Base-by-base conservation (phyloP, 1,140 invertebrate species). In the Heliconius congener region DNA sequence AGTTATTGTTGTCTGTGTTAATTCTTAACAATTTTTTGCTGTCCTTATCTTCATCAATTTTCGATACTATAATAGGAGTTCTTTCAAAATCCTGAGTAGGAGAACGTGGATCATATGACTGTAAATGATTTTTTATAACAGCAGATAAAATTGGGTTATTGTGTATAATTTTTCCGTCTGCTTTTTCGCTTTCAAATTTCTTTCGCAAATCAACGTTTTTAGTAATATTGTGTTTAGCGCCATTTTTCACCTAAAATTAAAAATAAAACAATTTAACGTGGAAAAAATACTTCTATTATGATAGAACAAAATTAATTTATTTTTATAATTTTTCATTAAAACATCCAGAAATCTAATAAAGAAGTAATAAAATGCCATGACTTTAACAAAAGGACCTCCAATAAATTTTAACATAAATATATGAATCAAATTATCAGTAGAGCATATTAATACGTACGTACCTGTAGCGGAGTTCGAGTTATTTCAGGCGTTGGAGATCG, bases 401-500 rank as follows among this genome's bases (percentile, higher is more conserved):
- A 37, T 37, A 37, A 6, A 37, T 39, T 71, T 71, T n/a, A 39
- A 18, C 18, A 37, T 71, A 19, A 37, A n/a, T 66, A 27, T 66
- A 66, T 66, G 23, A 11, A 71, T 8, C 19, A 46, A 78, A 37
- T 19, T 50, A 30, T 6, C 39, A 55, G 46, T 57, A 71, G 11
- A 71, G 55, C 34, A 42, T 57, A 74, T 73, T 75, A 60, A n/a
- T 71, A 60, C 13, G 34, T 83, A 88, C 76, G 77, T 88, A 93
- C 93, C 82, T 94, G 91, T 79, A 94, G 82, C 57, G 93, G 93
- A 74, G 93, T 94, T 57, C 93, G 88, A 73, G 85, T 82, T 82
- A 94, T 93, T 86, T 94, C 93, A 70, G 91, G 93, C 82, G 93
- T 93, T 73, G 93, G 93, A 80, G 93, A 94, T 81, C 93, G 85